Evolutionary conservation across 2,113 vertebrate species (phyloP).

Genomic region (Toxotes chatareus): DNA sequence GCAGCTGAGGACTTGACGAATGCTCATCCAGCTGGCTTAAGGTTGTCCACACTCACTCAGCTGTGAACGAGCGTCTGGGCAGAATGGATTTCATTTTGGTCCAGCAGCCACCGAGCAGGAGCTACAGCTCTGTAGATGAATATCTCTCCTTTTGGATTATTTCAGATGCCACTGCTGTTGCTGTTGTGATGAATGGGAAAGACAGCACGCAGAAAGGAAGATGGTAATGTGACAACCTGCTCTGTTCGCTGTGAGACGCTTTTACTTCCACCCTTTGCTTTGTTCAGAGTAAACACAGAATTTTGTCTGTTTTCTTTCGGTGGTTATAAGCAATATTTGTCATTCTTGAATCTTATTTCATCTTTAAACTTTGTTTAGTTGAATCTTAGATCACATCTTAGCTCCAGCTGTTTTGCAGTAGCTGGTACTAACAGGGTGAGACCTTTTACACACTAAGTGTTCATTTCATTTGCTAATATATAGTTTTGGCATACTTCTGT

Average conservation of each 20-base stretch:
- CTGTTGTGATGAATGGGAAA: constrained; percentile 54
- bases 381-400: background rate
- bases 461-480: background rate
- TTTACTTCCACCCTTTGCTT: constrained; percentile 1
- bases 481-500: background rate
- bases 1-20: constrained; percentile 45
- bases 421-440: background rate
- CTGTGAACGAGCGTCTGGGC: constrained; percentile 42
- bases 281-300: background rate
- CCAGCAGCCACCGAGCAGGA: constrained; percentile 21
- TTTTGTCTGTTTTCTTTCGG: background rate
- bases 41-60: constrained; percentile 55
- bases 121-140: constrained; percentile 39
- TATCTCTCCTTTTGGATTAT: constrained; percentile 64
- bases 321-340: background rate
- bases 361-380: background rate
- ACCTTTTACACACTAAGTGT: background rate
- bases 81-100: constrained; percentile 65
- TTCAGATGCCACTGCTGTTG: constrained; percentile 18
- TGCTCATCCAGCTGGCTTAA: constrained; percentile 49
- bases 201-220: constrained; percentile 52
- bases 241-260: constrained; percentile 7
- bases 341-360: background rate
- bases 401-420: background rate
- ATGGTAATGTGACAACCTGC: constrained; percentile 73